A percentile compares a stretch with the other conserved stretches of the same genome.
Conservation (phyloP, 2,888 invertebrate genomes). For the Nebria salina region DNA sequence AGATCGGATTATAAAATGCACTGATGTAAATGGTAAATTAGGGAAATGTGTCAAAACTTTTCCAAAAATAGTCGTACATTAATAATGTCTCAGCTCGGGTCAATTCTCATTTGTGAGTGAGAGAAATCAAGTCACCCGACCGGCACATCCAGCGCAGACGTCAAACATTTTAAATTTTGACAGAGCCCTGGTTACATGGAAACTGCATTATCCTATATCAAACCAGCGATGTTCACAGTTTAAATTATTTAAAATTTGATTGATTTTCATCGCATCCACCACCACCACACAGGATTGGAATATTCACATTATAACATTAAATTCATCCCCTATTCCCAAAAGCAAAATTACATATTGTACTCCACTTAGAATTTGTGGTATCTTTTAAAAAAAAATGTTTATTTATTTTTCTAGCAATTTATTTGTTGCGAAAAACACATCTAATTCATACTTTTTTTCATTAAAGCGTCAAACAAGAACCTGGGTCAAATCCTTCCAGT, state of each 20-base stretch:
- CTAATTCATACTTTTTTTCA: slow-evolving; percentile 45
- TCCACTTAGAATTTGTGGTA: no score
- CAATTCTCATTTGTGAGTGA: background rate
- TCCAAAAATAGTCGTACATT: background rate
- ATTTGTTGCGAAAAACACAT: background rate
- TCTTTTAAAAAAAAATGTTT: no score
- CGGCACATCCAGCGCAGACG: background rate
- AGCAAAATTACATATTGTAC: no score
- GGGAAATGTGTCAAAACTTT: background rate
- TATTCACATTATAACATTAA: no score
- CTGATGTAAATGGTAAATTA: background rate
- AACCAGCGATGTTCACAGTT: background rate
- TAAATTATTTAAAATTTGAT: slow-evolving; percentile 1
- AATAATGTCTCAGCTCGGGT: background rate
- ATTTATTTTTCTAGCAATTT: no score
- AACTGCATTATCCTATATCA: slow-evolving; percentile 14
- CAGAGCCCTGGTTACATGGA: slow-evolving; percentile 6
- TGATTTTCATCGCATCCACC: background rate
- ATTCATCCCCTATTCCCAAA: no score
- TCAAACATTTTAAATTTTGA: slow-evolving; percentile 5
- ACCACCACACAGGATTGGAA: background rate
- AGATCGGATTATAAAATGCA: background rate
- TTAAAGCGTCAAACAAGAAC: slow-evolving; percentile 61
- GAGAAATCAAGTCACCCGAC: background rate
- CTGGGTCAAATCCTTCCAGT: slow-evolving; percentile 61